Conservation (phyloP, 1,140 invertebrate genomes). For the Lerema accius region DNA sequence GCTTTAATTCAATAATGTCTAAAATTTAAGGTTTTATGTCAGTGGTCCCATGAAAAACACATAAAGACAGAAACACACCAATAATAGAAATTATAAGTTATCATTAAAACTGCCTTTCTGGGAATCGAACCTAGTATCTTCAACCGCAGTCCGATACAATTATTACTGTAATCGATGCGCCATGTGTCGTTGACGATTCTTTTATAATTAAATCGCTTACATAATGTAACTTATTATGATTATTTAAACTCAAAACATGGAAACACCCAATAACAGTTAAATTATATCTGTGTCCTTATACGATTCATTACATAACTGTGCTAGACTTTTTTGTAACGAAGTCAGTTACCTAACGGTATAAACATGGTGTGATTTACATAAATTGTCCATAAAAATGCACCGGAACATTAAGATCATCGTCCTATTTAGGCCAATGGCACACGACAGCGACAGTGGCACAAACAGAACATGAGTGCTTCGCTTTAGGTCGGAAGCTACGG, state of each 20-base stretch:
- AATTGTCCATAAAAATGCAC: conserved; percentile 32
- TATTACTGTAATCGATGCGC: too few relatives aligned
- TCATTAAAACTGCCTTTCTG: too few relatives aligned
- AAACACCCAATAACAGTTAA: conserved; percentile 13
- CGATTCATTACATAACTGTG: conserved; percentile 6
- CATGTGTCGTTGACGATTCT: too few relatives aligned
- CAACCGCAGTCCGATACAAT: too few relatives aligned
- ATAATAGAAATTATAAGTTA: too few relatives aligned
- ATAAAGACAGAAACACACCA: too few relatives aligned
- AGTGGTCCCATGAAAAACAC: too few relatives aligned
- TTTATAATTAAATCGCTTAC: too few relatives aligned
- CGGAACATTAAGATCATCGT: conserved; percentile 23
- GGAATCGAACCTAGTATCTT: too few relatives aligned
- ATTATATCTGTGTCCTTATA: conserved; percentile 11
- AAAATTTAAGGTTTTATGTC: too few relatives aligned
- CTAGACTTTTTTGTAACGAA: conserved; percentile 18
- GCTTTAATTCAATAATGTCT: too few relatives aligned
- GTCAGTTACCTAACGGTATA: conserved; percentile 19
- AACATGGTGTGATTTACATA: conserved; percentile 23
- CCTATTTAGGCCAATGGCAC: conserved; percentile 27
- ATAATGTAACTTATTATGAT: not conserved
- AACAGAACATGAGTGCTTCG: conserved; percentile 7
- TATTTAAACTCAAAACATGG: conserved; percentile 9
- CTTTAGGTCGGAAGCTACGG: not conserved
- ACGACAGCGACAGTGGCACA: conserved; percentile 1